Evolutionary conservation across 2,113 vertebrate genomes (phyloP).

Genomic region (Zonotrichia leucophrys): DNA sequence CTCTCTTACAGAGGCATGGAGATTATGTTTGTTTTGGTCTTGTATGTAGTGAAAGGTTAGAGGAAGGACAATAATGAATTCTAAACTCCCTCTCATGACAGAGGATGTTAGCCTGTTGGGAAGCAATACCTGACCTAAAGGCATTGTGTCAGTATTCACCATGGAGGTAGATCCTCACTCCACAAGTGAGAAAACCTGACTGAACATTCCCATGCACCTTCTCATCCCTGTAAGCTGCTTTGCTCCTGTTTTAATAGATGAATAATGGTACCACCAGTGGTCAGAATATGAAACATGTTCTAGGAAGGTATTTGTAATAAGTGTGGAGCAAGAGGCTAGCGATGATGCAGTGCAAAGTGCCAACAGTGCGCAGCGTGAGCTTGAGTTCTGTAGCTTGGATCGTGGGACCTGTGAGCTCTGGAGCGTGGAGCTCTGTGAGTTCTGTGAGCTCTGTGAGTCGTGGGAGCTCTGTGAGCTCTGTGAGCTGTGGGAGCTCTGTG

Average conservation of each 20-base stretch:
- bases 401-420: too few species aligned
- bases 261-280: background rate
- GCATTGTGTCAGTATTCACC: background rate
- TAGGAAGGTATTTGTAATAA: background rate
- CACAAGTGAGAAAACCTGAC: background rate
- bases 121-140: background rate
- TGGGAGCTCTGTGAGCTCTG: too few species aligned
- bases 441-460: too few species aligned
- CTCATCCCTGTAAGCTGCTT: background rate
- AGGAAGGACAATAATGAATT: slow-evolving; percentile 50
- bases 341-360: accelerated
- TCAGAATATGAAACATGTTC: background rate
- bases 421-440: too few species aligned
- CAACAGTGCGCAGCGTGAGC: too few species aligned
- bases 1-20: slow-evolving; percentile 39
- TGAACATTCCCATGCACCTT: background rate
- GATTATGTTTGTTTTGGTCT: slow-evolving; percentile 60
- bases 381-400: too few species aligned
- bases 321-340: background rate
- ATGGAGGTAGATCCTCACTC: background rate
- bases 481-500: too few species aligned
- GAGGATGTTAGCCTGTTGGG: background rate
- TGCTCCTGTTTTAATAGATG: background rate
- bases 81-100: slow-evolving; percentile 10
- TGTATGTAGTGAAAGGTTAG: slow-evolving; percentile 67